phyloP scores from a whole-genome alignment of 2,797 vertebrate genomes.

The Merluccius polli region DNA sequence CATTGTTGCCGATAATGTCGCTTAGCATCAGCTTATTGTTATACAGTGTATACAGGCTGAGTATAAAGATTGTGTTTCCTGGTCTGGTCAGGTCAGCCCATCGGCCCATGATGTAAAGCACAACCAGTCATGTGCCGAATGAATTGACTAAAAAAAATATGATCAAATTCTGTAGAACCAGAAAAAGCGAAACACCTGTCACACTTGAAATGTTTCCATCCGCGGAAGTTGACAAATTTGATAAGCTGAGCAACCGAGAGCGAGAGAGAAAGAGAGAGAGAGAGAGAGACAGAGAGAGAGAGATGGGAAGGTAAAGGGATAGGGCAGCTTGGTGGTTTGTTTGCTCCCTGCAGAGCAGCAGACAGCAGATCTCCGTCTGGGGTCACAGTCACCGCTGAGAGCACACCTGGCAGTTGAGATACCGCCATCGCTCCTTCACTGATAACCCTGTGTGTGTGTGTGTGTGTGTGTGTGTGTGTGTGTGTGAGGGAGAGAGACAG shows the following conservation, averaged over 20 bases:
- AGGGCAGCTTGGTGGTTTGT: slow-evolving; percentile 44
- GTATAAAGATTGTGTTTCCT: not conserved
- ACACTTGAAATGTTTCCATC: slow-evolving; percentile 18
- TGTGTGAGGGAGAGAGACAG: slow-evolving; percentile 14
- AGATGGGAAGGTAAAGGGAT: slow-evolving; percentile 58
- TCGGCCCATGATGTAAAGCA: not conserved
- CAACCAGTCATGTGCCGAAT: not conserved
- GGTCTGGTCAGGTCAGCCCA: not conserved
- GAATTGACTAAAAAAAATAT: not conserved
- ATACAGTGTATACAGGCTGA: not conserved
- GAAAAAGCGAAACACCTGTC: slow-evolving; percentile 18
- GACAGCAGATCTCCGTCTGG: slow-evolving; percentile 56
- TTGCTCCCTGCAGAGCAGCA: slow-evolving; percentile 45
- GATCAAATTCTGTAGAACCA: not conserved
- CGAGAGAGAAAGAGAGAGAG: slow-evolving; percentile 30
- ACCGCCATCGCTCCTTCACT: slow-evolving; percentile 45
- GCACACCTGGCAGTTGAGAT: slow-evolving; percentile 60
- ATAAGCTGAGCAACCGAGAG: slow-evolving; percentile 20
- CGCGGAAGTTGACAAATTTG: slow-evolving; percentile 38
- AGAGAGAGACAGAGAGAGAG: slow-evolving; percentile 15
- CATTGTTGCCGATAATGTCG: not conserved
- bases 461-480: slow-evolving; percentile 21
- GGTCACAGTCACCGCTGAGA: slow-evolving; percentile 62
- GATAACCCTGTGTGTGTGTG: slow-evolving; percentile 15
- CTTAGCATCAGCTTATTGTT: not conserved